Base-by-base conservation (phyloP, 2,113 vertebrate species). In the Notarius lentiginosus region DNA sequence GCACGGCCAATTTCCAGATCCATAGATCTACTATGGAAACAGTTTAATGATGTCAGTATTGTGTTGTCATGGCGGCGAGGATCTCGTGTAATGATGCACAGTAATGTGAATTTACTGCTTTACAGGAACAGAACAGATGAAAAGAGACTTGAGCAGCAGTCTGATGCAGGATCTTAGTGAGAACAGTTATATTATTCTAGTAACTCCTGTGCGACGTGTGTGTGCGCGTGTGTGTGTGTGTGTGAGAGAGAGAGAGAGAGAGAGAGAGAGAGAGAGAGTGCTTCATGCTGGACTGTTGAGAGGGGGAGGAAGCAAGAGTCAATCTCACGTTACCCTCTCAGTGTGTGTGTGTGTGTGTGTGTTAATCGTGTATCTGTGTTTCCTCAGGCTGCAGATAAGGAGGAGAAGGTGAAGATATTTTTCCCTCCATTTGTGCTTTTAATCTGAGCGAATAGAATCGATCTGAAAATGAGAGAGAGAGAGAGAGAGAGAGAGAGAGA, bases 241-340 rank as follows among this genome's bases (percentile, higher is more conserved):
- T 24, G 41, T 11, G 60, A 20, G 77, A 15, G 9, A 9, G 55
- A 53, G 47, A 17, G 58, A 75, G 58, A 17, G 60, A n/a, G n/a
- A n/a, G n/a, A n/a, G n/a, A n/a, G n/a, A 9, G 72, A 65, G 18
- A 22, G 18, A 17, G 9, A 58, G 81, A 73, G 61, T 11, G 41
- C 27, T 84, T 70, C 49, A 30, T 56, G 15, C 68, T 70, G 68
- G 30, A 70, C 68, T 34, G 30, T 34, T 7, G 18, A 47, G 70
- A 47, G 68, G 68, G 12, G 30, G 65, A 56, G 53, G 82, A 56
- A 70, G 49, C 17, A 5, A 73, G 81, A 84, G 84, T 86, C 84
- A 86, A 89, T 61, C 80, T 82, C 88, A 86, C 81, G 79, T 89
- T 86, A 89, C 86, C 84, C 81, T 84, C 56, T 86, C 85, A 79